phyloP scores from a whole-genome alignment of 2,888 invertebrate species.

The Druceiella hillmani region DNA sequence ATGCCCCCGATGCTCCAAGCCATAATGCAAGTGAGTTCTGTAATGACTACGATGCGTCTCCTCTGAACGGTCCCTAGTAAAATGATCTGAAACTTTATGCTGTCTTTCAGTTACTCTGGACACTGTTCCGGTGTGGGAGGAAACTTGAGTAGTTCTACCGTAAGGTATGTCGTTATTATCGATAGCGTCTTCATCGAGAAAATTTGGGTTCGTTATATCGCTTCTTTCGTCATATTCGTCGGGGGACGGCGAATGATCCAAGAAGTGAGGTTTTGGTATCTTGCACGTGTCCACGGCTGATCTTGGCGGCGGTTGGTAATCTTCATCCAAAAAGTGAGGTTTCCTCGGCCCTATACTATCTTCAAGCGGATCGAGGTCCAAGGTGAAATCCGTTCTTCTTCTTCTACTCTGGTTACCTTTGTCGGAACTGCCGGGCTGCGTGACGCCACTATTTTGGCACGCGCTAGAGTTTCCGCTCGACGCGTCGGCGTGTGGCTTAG shows the following conservation, averaged over 20 bases:
- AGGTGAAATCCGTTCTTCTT: conserved; percentile 40
- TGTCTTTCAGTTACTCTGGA: conserved; percentile 29
- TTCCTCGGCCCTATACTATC: conserved; percentile 39
- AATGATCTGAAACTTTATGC: background rate
- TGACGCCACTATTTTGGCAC: background rate
- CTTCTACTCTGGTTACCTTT: conserved; percentile 34
- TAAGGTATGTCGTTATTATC: conserved; percentile 38
- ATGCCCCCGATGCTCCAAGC: conserved; percentile 42
- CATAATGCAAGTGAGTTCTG: conserved; percentile 43
- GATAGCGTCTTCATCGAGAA: conserved; percentile 43
- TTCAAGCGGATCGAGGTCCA: conserved; percentile 40
- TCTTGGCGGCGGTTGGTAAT: conserved; percentile 53
- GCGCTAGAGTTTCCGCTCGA: background rate
- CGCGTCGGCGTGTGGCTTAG: conserved; percentile 37
- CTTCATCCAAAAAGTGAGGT: conserved; percentile 59
- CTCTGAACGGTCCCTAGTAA: conserved; percentile 28
- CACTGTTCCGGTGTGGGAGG: conserved; percentile 32
- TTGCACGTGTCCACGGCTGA: conserved; percentile 43
- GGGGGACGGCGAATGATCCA: conserved; percentile 47
- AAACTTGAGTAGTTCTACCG: conserved; percentile 31
- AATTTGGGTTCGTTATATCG: conserved; percentile 47
- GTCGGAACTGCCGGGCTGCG: conserved; percentile 28
- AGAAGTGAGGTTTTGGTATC: conserved; percentile 50
- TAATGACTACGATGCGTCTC: conserved; percentile 42
- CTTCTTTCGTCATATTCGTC: conserved; percentile 48